Percentiles rank a stretch among this genome's conserved stretches.
Evolutionary conservation across 2,888 invertebrate genomes (phyloP).

Genomic region (Alviniconcha strummeri): DNA sequence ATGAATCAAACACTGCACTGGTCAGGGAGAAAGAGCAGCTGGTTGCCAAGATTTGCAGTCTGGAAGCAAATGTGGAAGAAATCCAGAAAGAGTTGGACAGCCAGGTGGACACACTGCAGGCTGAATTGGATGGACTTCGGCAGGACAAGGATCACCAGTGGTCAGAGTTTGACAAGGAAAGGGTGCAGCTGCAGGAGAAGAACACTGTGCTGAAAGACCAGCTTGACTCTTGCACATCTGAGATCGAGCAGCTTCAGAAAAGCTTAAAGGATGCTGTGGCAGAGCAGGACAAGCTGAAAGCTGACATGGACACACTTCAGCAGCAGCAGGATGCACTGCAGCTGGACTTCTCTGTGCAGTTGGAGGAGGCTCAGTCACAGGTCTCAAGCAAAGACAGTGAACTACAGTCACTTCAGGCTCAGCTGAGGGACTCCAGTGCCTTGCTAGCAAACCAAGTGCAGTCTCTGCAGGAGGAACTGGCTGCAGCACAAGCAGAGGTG

Average conservation of each 20-base stretch:
- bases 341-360: slow-evolving; percentile 10
- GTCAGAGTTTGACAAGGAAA: slow-evolving; percentile 10
- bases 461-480: slow-evolving; percentile 23
- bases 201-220: slow-evolving; percentile 18
- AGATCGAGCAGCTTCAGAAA: slow-evolving; percentile 22
- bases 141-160: background rate
- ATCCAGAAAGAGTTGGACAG: background rate
- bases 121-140: slow-evolving; percentile 10
- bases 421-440: background rate
- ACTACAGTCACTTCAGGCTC: background rate
- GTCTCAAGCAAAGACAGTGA: slow-evolving; percentile 20
- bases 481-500: slow-evolving; percentile 38
- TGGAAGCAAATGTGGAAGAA: slow-evolving; percentile 16
- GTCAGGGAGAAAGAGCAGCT: slow-evolving; percentile 12
- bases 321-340: slow-evolving; percentile 20
- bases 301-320: slow-evolving; percentile 7
- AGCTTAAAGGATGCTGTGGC: background rate
- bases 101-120: background rate
- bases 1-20: background rate
- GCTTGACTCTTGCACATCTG: background rate
- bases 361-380: slow-evolving; percentile 5
- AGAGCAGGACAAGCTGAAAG: slow-evolving; percentile 12
- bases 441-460: slow-evolving; percentile 16
- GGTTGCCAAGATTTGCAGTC: background rate
- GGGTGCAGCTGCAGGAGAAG: background rate